Evolutionary conservation across 2,888 invertebrate genomes (phyloP).

Genomic region (Conus canariensis): DNA sequence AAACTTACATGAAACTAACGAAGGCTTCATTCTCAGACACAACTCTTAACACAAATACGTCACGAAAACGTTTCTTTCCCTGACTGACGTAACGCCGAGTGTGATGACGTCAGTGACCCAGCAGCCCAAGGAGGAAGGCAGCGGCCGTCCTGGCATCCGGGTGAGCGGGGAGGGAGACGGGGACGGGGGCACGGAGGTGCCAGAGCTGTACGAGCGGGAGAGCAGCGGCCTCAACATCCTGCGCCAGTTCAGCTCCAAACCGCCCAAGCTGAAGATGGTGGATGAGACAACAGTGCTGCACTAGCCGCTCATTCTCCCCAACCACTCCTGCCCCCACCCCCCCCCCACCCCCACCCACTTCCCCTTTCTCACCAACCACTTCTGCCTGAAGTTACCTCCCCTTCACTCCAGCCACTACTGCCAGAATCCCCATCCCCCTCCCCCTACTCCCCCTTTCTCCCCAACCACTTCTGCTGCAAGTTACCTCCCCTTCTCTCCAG

Average conservation of each 20-base stretch:
- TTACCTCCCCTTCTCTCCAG: too few relatives aligned
- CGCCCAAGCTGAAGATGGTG: slow-evolving; percentile 19
- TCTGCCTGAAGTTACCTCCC: not conserved
- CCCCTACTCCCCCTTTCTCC: too few relatives aligned
- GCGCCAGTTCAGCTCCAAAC: slow-evolving; percentile 15
- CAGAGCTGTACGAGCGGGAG: slow-evolving; percentile 25
- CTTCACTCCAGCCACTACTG: not conserved
- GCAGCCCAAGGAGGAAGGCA: too few relatives aligned
- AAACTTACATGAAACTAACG: too few relatives aligned
- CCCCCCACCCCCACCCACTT: not conserved
- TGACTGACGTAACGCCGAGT: too few relatives aligned
- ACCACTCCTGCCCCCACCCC: not conserved
- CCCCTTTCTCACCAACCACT: not conserved
- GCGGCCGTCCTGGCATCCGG: not conserved
- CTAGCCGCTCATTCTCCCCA: not conserved
- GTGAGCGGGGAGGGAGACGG: slow-evolving; percentile 14
- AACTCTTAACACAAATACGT: too few relatives aligned
- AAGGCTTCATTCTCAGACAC: too few relatives aligned
- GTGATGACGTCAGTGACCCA: too few relatives aligned
- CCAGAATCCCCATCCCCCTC: too few relatives aligned
- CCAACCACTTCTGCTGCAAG: too few relatives aligned
- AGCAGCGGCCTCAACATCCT: slow-evolving; percentile 12
- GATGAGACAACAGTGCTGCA: slow-evolving; percentile 23
- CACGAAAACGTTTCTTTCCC: too few relatives aligned
- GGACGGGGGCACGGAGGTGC: not conserved